phyloP scores from a whole-genome alignment of 2,113 vertebrate genomes.

The Cephalopholis sonnerati region DNA sequence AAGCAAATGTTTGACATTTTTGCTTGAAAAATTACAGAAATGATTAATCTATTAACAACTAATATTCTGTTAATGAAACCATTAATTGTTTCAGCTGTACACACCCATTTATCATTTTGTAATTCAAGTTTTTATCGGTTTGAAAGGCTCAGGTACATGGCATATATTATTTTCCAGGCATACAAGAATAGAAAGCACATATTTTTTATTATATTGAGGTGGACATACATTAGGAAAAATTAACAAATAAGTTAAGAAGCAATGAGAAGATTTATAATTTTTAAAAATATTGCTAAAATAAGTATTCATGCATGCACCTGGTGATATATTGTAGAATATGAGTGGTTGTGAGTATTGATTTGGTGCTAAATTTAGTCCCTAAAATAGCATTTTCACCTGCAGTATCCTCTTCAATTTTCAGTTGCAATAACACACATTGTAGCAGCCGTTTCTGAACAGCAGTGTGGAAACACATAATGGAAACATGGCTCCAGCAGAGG shows the following conservation, averaged over 20 bases:
- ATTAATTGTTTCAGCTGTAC: neutral
- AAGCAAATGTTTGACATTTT: neutral
- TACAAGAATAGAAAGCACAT: too few relatives aligned
- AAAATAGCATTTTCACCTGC: neutral
- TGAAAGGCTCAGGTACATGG: too few relatives aligned
- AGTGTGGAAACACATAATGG: constrained; percentile 4
- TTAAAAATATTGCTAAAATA: neutral
- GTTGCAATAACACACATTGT: neutral
- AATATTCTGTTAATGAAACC: neutral
- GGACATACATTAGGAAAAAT: too few relatives aligned
- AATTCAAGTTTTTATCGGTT: too few relatives aligned
- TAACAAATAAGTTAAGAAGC: too few relatives aligned
- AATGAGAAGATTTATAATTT: neutral
- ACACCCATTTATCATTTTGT: too few relatives aligned
- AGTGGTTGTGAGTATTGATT: neutral
- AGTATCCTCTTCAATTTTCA: neutral
- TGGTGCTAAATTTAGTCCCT: neutral
- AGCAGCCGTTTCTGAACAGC: neutral
- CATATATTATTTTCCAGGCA: too few relatives aligned
- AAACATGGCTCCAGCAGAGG: constrained; percentile 15
- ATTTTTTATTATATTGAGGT: too few relatives aligned
- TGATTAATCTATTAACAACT: neutral
- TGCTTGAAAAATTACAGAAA: neutral
- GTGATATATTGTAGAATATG: neutral
- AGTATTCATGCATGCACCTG: neutral